Base-by-base conservation (phyloP, 2,113 vertebrate genomes). In the Archocentrus centrarchus region DNA sequence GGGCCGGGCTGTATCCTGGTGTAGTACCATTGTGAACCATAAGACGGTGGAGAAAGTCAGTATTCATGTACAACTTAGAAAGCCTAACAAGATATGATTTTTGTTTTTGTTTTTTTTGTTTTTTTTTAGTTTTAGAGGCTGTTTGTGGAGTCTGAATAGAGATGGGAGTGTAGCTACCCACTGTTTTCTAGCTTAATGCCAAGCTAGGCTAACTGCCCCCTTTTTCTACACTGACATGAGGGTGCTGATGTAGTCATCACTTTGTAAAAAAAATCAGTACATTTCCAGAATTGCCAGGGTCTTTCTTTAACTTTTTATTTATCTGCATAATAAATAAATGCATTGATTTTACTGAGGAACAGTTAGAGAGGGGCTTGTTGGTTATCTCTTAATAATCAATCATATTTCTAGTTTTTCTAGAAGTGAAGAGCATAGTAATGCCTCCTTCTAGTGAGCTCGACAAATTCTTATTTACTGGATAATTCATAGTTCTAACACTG, bases 191-290 rank as follows among this genome's bases (percentile, higher is more conserved):
- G 10, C 13, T 62, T 61, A 17, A 73, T 84, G 79, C 82, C 76
- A 87, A 85, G 75, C 61, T 87, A 82, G 15, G 76, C 27, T 80
- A 82, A 77, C 11, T 2, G 11, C 50, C 30, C 13, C 3, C 14
- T 50, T 50, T 7, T 17, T 14, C 41, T 14, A 30, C 41, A 30
- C 22, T 68, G 41, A 47, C 17, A 1, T 8, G 41, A 73, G 17
- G 27, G 27, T 73, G 27, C 27, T 73, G 18, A 73, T 73, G 18
- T 55, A 73, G 32, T 53, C 27, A 73, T 35, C 11, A 3, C 47
- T 32, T 55, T 13, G 27, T 55, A 73, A 73, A 27, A 27, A 6
- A 73, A 73, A 32, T 50, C 27, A 73, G 68, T 47, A 55, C 27
- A 14, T 73, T 73, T 55, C 68, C 27, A 73, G 47, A 55, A 73